phyloP scores from a whole-genome alignment of 2,113 vertebrate genomes.

The Coptodon rendalli region DNA sequence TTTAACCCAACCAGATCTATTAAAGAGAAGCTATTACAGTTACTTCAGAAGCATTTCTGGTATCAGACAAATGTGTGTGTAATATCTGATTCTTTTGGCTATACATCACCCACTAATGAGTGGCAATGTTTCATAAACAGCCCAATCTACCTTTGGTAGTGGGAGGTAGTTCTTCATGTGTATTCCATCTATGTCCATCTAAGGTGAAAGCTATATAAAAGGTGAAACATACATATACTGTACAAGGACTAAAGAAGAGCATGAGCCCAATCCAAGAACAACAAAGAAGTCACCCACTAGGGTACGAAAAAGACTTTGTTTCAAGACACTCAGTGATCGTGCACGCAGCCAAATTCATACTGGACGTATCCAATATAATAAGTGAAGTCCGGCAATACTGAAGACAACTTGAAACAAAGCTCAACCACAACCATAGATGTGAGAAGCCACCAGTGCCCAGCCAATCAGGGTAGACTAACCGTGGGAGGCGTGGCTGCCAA shows the following conservation, averaged over 20 bases:
- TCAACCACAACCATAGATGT: not conserved
- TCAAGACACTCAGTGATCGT: conserved; percentile 10
- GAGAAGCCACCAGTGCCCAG: not conserved
- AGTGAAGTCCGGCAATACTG: not conserved
- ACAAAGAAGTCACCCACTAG: not conserved
- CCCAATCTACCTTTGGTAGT: not conserved
- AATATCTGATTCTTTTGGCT: not conserved
- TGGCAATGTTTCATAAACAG: not conserved
- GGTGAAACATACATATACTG: not conserved
- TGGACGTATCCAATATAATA: not conserved
- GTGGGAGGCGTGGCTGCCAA: conserved; percentile 90
- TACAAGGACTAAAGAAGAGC: not conserved
- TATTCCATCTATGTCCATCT: not conserved
- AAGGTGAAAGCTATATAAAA: not conserved
- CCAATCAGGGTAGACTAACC: conserved; percentile 81
- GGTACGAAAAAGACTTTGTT: not conserved
- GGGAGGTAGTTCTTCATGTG: not conserved
- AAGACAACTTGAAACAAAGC: conserved; percentile 26
- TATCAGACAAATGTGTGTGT: not conserved
- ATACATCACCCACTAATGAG: not conserved
- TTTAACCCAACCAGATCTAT: not conserved
- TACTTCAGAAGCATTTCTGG: not conserved
- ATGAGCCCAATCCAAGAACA: not conserved
- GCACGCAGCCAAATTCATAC: not conserved
- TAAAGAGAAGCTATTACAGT: not conserved